phyloP scores from a whole-genome alignment of 2,888 invertebrate genomes.

The Chalcosyrphus nemorum region DNA sequence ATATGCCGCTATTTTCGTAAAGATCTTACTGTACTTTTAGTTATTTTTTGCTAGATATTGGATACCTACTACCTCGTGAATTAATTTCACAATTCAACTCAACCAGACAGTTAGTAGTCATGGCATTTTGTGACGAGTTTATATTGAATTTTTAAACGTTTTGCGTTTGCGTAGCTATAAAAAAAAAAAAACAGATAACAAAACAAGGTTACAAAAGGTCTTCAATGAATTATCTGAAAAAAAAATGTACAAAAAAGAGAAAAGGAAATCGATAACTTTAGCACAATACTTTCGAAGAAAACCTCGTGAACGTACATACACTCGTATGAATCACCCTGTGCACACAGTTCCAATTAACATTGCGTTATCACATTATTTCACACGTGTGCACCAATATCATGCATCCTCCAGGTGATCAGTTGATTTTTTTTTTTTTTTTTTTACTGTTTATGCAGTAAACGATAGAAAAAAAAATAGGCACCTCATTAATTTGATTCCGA shows the following conservation, averaged over 20 bases:
- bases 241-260: background rate
- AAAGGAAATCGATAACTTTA: background rate
- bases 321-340: conserved; percentile 2
- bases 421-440: background rate
- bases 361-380: conserved; percentile 27
- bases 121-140: background rate
- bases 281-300: background rate
- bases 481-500: conserved; percentile 18
- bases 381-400: conserved; percentile 34
- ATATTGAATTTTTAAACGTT: no score
- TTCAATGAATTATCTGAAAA: background rate
- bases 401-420: conserved; percentile 38
- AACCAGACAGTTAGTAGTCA: background rate
- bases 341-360: conserved; percentile 25
- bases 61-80: no score
- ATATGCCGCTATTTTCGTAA: no score
- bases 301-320: conserved; percentile 13
- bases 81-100: background rate
- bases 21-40: no score
- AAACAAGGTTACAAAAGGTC: conserved; percentile 24
- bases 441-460: background rate
- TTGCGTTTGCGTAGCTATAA: no score
- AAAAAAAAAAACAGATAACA: background rate
- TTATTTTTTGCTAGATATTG: no score
- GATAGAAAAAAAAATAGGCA: background rate